Conservation (phyloP, 2,113 vertebrate genomes). For the Tupaia chinensis region DNA sequence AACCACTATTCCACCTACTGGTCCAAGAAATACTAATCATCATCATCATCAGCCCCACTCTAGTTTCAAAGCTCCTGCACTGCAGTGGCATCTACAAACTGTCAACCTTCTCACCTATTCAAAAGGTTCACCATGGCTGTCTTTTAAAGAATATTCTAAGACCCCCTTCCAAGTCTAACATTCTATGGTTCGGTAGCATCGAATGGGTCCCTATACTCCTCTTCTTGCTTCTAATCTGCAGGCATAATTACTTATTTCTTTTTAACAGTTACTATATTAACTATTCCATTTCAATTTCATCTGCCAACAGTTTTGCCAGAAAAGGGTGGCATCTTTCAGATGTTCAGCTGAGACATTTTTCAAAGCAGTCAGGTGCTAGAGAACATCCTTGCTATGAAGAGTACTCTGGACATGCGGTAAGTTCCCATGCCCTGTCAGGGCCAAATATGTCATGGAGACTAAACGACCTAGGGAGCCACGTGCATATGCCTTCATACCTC, state of each 20-base stretch:
- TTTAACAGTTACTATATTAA: background rate
- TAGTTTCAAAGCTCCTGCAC: background rate
- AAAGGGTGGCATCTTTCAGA: background rate
- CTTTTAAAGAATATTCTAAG: background rate
- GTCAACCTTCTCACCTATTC: too few species aligned
- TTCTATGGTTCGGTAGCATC: background rate
- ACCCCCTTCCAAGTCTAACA: background rate
- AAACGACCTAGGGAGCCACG: too few species aligned
- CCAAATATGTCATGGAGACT: background rate
- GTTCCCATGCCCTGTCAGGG: background rate
- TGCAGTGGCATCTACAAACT: background rate
- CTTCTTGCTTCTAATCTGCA: background rate
- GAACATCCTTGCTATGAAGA: background rate
- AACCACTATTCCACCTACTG: too few species aligned
- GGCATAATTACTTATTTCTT: background rate
- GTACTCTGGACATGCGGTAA: background rate
- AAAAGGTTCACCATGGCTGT: background rate
- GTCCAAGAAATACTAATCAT: too few species aligned
- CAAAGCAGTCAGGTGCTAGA: background rate
- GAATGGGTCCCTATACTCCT: background rate
- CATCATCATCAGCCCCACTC: background rate
- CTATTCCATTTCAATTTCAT: background rate
- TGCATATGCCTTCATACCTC: background rate
- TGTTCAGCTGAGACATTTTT: background rate
- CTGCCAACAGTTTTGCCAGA: background rate